Percentiles rank a stretch among this genome's conserved stretches.
phyloP scores from a whole-genome alignment of 2,888 invertebrate genomes.

The Scelioninae gen. 2 region DNA sequence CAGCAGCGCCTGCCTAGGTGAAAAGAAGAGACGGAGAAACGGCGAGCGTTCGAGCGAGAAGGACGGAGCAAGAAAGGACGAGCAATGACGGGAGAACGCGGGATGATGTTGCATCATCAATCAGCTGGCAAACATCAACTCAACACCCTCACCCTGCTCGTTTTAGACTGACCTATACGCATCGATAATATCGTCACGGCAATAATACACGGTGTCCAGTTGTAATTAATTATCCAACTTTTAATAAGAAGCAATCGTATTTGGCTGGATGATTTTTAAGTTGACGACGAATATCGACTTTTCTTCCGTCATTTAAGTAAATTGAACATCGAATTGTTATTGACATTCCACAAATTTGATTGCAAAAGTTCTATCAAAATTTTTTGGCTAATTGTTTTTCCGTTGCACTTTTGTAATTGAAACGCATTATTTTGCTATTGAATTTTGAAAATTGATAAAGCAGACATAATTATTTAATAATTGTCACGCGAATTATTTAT shows the following conservation, averaged over 20 bases:
- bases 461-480: too few species aligned
- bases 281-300: conserved; percentile 24
- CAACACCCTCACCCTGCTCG: conserved; percentile 69
- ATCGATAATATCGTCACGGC: conserved; percentile 61
- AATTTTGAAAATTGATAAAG: too few species aligned
- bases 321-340: not conserved
- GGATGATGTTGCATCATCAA: conserved; percentile 75
- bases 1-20: conserved; percentile 8
- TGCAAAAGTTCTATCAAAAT: not conserved
- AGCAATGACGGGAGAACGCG: conserved; percentile 59
- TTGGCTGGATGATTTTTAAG: conserved; percentile 19
- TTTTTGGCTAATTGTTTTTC: not conserved
- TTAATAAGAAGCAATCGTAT: conserved; percentile 54
- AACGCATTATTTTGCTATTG: too few species aligned
- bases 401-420: not conserved
- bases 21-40: too few species aligned
- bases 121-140: conserved; percentile 74
- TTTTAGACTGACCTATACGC: conserved; percentile 63
- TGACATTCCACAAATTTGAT: not conserved
- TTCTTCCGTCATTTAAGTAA: conserved; percentile 8
- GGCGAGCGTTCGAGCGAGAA: conserved; percentile 48
- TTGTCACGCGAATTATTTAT: too few species aligned
- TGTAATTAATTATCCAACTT: conserved; percentile 59
- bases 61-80: conserved; percentile 58
- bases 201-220: conserved; percentile 57